These are phyloP conservation scores for Cryptoleucopteryx plumbea DNA, from an alignment of 2,113 vertebrate species.

Conservation along the genomic window DNA sequence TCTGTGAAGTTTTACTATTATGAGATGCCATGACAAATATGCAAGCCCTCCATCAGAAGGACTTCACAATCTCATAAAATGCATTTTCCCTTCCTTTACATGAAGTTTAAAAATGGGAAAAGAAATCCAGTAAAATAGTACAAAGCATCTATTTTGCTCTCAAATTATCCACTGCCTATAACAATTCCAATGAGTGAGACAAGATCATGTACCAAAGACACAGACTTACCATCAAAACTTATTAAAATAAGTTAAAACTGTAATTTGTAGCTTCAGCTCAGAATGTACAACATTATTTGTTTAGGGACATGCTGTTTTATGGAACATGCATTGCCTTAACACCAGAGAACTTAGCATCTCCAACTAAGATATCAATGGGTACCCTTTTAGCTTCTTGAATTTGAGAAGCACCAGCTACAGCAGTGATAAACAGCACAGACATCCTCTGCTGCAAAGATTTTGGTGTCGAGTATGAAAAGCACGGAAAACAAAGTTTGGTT, in stretches of 20 bases:
- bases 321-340: not conserved
- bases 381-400: not conserved
- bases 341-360: not conserved
- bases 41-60: not conserved
- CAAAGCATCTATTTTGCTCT: not conserved
- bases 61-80: not conserved
- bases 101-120: not conserved
- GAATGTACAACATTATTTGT: not conserved
- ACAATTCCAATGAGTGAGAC: not conserved
- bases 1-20: not conserved
- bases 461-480: not conserved
- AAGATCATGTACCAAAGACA: not conserved
- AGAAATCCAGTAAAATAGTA: not conserved
- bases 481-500: not conserved
- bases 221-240: not conserved
- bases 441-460: not conserved
- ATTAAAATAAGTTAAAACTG: not conserved
- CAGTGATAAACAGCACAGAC: not conserved
- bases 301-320: not conserved
- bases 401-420: not conserved
- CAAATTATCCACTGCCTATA: not conserved
- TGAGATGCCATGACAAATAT: not conserved
- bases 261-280: not conserved
- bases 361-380: not conserved
- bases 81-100: not conserved